Conservation (phyloP, 2,113 vertebrate genomes). For the Danionella cerebrum region DNA sequence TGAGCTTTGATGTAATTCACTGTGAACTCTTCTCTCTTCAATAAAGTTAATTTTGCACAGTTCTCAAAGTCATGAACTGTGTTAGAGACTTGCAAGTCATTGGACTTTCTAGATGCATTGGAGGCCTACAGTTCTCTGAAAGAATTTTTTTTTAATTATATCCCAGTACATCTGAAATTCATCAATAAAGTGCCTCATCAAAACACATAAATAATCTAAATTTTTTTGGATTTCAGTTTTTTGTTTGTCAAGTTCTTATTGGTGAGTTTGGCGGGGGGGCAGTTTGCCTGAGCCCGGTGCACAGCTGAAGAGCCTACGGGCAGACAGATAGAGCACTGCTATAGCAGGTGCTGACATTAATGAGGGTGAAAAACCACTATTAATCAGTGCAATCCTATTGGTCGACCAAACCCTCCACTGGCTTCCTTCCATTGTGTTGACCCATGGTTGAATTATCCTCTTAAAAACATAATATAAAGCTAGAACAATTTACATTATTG, state of each 20-base stretch:
- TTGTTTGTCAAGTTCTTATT: background rate
- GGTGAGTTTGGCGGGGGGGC: background rate
- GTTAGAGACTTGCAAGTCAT: no score
- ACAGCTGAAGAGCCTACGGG: background rate
- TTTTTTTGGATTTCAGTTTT: background rate
- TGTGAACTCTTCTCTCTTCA: background rate
- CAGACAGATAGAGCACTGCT: slow-evolving; percentile 4
- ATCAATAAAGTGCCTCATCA: background rate
- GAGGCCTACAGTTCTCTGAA: background rate
- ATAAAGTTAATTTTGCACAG: background rate
- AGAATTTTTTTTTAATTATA: background rate
- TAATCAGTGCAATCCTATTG: slow-evolving; percentile 22
- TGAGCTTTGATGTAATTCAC: background rate
- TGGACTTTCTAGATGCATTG: background rate
- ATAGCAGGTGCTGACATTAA: slow-evolving; percentile 24
- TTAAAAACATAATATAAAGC: background rate
- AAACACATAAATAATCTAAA: background rate
- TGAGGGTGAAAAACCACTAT: slow-evolving; percentile 30
- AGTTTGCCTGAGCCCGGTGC: background rate
- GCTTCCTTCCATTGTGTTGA: slow-evolving; percentile 11
- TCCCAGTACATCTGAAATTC: background rate
- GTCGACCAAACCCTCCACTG: background rate
- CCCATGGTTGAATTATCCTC: slow-evolving; percentile 4
- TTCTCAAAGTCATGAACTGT: background rate
- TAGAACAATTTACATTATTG: no score